These are phyloP conservation scores for Streptopelia turtur DNA, from an alignment of 2,797 vertebrate genomes.

Conservation along the genomic window DNA sequence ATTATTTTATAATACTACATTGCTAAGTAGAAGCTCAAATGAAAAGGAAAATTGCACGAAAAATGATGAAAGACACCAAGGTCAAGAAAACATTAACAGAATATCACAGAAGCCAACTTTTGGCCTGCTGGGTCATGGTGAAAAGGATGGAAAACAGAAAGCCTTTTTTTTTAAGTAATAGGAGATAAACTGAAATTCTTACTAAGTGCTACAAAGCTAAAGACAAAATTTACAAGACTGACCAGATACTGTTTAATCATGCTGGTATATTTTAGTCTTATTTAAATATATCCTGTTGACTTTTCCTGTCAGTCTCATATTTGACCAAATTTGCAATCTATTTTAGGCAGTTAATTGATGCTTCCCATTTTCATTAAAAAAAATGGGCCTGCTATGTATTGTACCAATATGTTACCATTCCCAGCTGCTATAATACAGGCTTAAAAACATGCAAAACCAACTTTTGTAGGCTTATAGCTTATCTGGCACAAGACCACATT, in stretches of 20 bases:
- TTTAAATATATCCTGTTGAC: neutral
- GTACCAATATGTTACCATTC: neutral
- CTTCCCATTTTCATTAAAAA: slow-evolving; percentile 8
- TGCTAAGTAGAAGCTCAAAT: neutral
- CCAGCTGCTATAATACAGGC: neutral
- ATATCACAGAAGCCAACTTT: neutral
- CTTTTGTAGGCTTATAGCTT: slow-evolving; percentile 51
- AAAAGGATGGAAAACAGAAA: neutral
- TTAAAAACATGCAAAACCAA: slow-evolving; percentile 1
- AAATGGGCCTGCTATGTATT: neutral
- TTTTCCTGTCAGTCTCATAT: slow-evolving; percentile 15
- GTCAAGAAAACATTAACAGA: neutral
- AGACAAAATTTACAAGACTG: neutral
- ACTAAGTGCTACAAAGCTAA: neutral
- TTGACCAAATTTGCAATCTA: slow-evolving; percentile 44
- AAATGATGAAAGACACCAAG: neutral
- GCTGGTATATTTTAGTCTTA: neutral
- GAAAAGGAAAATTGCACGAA: neutral
- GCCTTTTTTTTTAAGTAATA: neutral
- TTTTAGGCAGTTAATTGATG: neutral
- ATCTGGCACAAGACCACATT: slow-evolving; percentile 3
- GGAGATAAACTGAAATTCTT: neutral
- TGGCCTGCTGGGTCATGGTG: rapidly evolving
- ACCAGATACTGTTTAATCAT: neutral
- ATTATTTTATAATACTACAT: neutral